Evolutionary conservation across 2,113 vertebrate genomes (phyloP), one percentile per base, ranked within the genome.

Genomic region (Sakesphorus luctuosus): DNA sequence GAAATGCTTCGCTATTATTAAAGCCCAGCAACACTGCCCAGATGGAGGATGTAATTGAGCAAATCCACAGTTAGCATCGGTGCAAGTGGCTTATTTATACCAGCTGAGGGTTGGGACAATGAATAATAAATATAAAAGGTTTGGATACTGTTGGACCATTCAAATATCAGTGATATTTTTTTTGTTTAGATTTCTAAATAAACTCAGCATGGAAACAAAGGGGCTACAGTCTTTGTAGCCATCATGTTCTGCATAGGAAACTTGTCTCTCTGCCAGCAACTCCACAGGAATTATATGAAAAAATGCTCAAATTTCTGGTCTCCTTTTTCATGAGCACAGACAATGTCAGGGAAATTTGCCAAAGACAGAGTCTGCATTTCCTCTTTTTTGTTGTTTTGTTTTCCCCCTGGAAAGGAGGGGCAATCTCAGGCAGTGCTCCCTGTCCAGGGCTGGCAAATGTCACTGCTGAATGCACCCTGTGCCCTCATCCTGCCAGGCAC

Each of bases 271-370:
- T 83, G 92, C 91, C 91, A 94, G 79, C n/a, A 92, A 36, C 84
- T 94, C 94, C 56, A 31, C 77, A 89, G 91, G 94, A 97, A 65
- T 65, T 78, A 75, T 26, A 94, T 15, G 56, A 76, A 92, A 93
- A 93, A 91, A 86, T 29, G 43, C n/a, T 79, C 82, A 83, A n/a
- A 78, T 86, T 26, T 91, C 83, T 94, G 72, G n/a, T 81, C 61
- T 82, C 87, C n/a, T 53, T 94, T 95, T 87, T 75, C 80, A 75
- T 61, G 47, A 87, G 73, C 91, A 84, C 43, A 93, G 75, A 90
- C 53, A 91, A 74, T 28, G 13, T 3, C 62, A 38, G 50, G 85
- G 61, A 74, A 74, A 59, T 23, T 53, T 80, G 63, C 94, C 90
- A 85, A 82, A 46, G 69, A 71, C 3, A 23, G 35, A 80, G 56